Evolutionary conservation across 2,888 invertebrate species (phyloP).

Genomic region (Ernsta delagoae): DNA sequence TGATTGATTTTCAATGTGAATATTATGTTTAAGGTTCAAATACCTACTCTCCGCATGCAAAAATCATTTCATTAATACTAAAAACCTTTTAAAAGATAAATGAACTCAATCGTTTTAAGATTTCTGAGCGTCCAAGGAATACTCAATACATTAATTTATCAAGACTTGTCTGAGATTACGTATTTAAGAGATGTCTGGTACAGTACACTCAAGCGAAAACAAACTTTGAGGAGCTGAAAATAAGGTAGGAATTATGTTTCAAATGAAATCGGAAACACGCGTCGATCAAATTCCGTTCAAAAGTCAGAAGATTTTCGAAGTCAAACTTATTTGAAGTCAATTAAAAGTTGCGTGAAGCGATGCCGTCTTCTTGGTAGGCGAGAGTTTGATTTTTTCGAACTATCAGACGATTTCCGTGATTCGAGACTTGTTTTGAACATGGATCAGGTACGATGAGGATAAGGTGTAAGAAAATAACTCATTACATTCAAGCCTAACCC

Average conservation of each 20-base stretch:
- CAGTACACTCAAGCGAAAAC: neutral
- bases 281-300: conserved; percentile 5
- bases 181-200: neutral
- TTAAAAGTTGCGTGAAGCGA: conserved; percentile 7
- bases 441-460: neutral
- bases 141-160: neutral
- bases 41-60: too few relatives aligned
- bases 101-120: neutral
- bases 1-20: too few relatives aligned
- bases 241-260: neutral
- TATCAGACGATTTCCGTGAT: neutral
- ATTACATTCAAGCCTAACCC: too few relatives aligned
- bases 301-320: neutral
- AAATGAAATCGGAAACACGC: neutral
- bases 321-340: conserved; percentile 1
- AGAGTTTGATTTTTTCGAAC: conserved; percentile 1
- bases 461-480: too few relatives aligned
- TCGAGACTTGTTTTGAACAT: neutral
- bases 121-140: neutral
- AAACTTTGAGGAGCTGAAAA: neutral
- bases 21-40: too few relatives aligned
- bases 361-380: neutral
- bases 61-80: too few relatives aligned
- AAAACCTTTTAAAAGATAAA: too few relatives aligned
- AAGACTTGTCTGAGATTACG: neutral